Conservation (phyloP, 2,888 invertebrate species). For the Liopterus haemorrhoidalis region DNA sequence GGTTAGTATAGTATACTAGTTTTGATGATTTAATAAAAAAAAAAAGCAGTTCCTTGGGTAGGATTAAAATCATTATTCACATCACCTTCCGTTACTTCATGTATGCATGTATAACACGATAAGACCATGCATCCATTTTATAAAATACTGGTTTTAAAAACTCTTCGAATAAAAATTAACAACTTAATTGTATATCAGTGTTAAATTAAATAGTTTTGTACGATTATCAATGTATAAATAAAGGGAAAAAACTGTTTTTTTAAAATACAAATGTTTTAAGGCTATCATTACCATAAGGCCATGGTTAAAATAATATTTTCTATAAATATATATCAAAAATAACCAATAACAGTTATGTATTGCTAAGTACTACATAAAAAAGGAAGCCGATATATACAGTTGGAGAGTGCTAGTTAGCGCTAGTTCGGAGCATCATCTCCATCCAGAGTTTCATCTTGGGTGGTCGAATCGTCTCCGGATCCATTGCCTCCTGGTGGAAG, state of each 20-base stretch:
- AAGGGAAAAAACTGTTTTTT: conserved; percentile 21
- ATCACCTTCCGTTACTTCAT: not conserved
- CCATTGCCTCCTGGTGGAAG: conserved; percentile 58
- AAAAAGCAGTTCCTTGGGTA: conserved; percentile 18
- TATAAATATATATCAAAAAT: conserved; percentile 27
- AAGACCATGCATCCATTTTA: conserved; percentile 14
- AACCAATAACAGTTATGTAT: conserved; percentile 26
- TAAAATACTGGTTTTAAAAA: conserved; percentile 20
- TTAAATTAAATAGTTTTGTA: conserved; percentile 21
- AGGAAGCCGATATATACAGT: conserved; percentile 21
- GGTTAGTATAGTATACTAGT: conserved; percentile 20
- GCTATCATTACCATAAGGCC: conserved; percentile 23
- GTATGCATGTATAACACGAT: conserved; percentile 2
- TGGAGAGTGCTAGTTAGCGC: conserved; percentile 25
- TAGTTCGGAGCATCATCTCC: conserved; percentile 61
- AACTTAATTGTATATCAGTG: conserved; percentile 15
- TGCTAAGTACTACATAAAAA: conserved; percentile 20
- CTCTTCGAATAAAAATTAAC: no score
- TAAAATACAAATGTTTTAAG: conserved; percentile 20
- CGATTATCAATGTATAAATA: conserved; percentile 27
- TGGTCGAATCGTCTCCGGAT: conserved; percentile 69
- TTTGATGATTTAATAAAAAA: conserved; percentile 16
- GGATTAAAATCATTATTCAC: conserved; percentile 15
- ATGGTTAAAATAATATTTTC: conserved; percentile 26
- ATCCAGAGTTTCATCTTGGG: conserved; percentile 71